These are phyloP conservation scores for Epizoanthus fatuus DNA, from an alignment of 92 coral and sea anemone genomes.

Conservation along the genomic window DNA sequence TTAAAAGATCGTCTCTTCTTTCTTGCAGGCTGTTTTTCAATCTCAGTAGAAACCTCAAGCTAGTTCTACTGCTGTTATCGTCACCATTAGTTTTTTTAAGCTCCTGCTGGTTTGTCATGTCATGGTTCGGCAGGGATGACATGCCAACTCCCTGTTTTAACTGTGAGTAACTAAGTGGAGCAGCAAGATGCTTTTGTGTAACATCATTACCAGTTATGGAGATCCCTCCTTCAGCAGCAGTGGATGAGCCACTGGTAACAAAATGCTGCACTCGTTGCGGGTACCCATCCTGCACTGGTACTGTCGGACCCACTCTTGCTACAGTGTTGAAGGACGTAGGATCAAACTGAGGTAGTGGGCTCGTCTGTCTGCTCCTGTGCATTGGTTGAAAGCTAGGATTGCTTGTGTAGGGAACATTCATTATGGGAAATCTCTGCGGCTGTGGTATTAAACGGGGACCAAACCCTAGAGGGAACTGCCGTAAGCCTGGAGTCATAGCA, in stretches of 20 bases:
- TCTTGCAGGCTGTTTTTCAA: background rate
- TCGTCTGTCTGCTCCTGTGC: background rate
- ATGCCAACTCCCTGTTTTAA: background rate
- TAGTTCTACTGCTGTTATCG: background rate
- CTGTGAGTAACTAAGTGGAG: background rate
- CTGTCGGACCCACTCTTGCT: background rate
- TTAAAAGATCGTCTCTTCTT: constrained; percentile 1
- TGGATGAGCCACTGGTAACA: no score
- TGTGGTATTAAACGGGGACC: background rate
- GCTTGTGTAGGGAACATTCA: background rate
- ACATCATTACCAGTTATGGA: background rate
- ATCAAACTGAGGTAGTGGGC: background rate
- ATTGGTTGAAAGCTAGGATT: background rate
- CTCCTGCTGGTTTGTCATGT: background rate
- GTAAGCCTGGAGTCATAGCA: background rate
- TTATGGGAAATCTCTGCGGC: background rate
- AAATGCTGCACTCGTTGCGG: background rate
- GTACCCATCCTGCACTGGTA: background rate
- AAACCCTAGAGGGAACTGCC: background rate
- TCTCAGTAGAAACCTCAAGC: constrained; percentile 14
- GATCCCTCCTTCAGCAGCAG: no score
- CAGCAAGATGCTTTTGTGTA: background rate
- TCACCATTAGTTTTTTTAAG: background rate
- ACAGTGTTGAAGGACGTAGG: background rate
- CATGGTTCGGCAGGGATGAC: background rate